Conservation (phyloP, 1,140 invertebrate species). For the Odontomachus brunneus region DNA sequence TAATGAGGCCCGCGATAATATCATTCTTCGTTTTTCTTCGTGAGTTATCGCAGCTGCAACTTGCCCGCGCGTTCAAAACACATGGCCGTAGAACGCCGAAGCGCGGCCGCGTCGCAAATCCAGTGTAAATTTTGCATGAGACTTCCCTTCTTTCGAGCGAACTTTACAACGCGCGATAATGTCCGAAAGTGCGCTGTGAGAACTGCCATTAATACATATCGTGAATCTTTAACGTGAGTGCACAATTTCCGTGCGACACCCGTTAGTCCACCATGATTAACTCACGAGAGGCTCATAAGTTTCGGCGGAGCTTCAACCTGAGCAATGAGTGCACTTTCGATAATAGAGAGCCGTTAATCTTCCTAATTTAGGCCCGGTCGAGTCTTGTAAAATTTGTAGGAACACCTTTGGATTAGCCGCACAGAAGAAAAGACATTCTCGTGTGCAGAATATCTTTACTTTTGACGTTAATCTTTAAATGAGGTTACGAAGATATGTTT, state of each 20-base stretch:
- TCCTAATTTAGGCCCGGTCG: too few relatives aligned
- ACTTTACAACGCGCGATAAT: neutral
- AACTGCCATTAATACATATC: neutral
- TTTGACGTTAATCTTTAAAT: too few relatives aligned
- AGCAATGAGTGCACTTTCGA: neutral
- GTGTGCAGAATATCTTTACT: too few relatives aligned
- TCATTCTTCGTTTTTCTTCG: neutral
- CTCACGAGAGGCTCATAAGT: neutral
- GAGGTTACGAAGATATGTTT: too few relatives aligned
- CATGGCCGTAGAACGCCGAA: too few relatives aligned
- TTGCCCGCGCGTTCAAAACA: too few relatives aligned
- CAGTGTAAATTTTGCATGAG: slow-evolving; percentile 12
- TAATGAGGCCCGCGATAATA: neutral
- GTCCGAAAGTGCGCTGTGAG: too few relatives aligned
- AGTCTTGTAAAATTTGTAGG: neutral
- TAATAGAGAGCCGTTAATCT: neutral
- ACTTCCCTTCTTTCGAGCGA: neutral
- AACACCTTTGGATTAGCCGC: neutral
- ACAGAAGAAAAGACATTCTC: too few relatives aligned
- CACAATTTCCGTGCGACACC: neutral
- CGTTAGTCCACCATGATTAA: neutral
- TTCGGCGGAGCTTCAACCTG: neutral
- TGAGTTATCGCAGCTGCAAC: neutral
- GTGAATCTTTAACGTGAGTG: neutral
- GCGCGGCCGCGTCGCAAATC: neutral